Evolutionary conservation across 2,113 vertebrate genomes (phyloP), one percentile per base, ranked within the genome.

Genomic region (Cnemophilus loriae): DNA sequence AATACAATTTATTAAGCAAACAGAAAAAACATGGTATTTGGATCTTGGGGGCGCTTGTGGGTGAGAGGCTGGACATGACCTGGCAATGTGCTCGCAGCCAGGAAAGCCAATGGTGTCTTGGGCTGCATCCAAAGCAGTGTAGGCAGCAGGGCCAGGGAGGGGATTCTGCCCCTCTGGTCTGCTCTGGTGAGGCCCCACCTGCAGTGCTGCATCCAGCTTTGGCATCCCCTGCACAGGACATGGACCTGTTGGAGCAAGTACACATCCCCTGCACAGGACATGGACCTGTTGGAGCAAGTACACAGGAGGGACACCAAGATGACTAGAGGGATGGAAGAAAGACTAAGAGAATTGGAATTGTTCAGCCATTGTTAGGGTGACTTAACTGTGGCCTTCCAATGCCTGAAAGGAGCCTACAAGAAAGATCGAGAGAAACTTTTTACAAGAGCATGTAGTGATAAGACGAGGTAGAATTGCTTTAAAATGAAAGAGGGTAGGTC

Each of bases 161-260:
- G 14, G 21, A 55, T 55, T 61, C 32, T 63, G 32, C 47, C 55
- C 32, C 35, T 63, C 79, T 76, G 49, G 26, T 59, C 42, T 35
- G 23, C 42, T 81, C 37, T 71, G 26, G 1, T 42, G 27, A 61
- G 26, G 41, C 3, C 32, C 63, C 79, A 63, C 20, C 46, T 61
- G 63, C 39, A 60, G 27, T 0, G 59, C 33, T 89, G 22, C 39
- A 53, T 16, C 21, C 41, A 65, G 42, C 15, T 23, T 50, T 57
- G 44, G 59, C 22, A 5, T 15, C 21, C 21, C 37, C 56, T 14
- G 49, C 35, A 69, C 26, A 33, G 22, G 3, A 27, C 22, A 56
- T 0, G 21, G 42, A 77, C 1, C 17, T 56, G 35, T 2, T 33
- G 56, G 32, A 37, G 18, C 0, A 3, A 77, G 35, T 28, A 1